A percentile compares a stretch with the other conserved stretches of the same genome.
Conservation (phyloP, 2,888 invertebrate species). For the Cataglyphis rosenhaueri region DNA sequence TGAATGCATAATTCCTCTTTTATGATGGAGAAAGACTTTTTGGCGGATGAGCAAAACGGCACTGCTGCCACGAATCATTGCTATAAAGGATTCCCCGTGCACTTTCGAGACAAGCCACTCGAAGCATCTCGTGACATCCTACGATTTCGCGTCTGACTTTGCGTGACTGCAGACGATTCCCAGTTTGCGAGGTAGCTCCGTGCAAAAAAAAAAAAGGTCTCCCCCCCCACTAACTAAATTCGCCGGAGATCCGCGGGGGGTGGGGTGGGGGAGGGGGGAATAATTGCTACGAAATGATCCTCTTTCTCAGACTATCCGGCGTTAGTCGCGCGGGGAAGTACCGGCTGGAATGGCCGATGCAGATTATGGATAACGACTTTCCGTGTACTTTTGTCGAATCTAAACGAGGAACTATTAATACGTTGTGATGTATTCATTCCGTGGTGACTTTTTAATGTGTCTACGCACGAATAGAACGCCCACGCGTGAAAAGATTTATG, state of each 20-base stretch:
- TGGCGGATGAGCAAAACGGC: constrained; percentile 6
- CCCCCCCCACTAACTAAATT: constrained; percentile 55
- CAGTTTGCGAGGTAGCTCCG: constrained; percentile 5
- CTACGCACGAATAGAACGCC: neutral
- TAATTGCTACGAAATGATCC: constrained; percentile 54
- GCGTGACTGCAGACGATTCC: constrained; percentile 66
- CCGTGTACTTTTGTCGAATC: constrained; percentile 8
- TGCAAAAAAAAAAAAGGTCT: constrained; percentile 45
- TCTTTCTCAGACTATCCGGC: constrained; percentile 4
- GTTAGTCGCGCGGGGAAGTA: neutral
- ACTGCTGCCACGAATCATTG: constrained; percentile 23
- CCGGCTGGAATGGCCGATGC: neutral
- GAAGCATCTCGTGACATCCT: constrained; percentile 62
- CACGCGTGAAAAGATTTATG: neutral
- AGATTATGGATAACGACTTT: constrained; percentile 35
- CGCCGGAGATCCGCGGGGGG: constrained; percentile 23
- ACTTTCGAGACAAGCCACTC: constrained; percentile 51
- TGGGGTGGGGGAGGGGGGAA: neutral
- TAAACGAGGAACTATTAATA: constrained; percentile 29
- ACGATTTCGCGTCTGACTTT: constrained; percentile 58
- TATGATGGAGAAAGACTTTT: neutral
- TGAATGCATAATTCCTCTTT: neutral
- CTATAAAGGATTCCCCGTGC: constrained; percentile 44
- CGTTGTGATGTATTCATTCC: constrained; percentile 17
- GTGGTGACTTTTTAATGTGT: neutral